A percentile compares a stretch with the other conserved stretches of the same genome.
These are phyloP conservation scores for Archilochus colubris DNA, from an alignment of 2,113 vertebrate genomes.

Conservation along the genomic window DNA sequence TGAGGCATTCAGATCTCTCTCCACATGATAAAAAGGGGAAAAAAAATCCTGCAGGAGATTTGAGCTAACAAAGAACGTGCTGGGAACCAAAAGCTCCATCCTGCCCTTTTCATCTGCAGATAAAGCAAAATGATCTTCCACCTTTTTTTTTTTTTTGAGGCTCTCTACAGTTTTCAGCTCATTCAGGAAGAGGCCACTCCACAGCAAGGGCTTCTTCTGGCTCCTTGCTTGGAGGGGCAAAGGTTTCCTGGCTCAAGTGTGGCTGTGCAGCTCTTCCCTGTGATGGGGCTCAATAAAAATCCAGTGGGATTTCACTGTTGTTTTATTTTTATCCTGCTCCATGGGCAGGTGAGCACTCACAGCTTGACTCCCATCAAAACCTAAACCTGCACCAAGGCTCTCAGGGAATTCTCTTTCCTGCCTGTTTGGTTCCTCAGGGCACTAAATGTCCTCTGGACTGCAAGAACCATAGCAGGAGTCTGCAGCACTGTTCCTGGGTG, in stretches of 20 bases:
- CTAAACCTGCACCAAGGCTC: neutral
- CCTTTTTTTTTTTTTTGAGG: neutral
- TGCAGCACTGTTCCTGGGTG: neutral
- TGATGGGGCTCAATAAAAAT: neutral
- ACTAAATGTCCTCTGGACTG: fast-evolving
- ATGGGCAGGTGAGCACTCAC: neutral
- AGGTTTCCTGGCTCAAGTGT: neutral
- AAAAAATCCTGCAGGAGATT: neutral
- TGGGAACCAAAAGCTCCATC: neutral
- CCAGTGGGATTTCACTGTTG: too few relatives aligned
- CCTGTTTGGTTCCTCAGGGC: neutral
- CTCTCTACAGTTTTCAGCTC: neutral
- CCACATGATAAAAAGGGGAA: neutral
- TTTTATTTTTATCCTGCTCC: neutral
- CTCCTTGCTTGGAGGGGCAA: neutral
- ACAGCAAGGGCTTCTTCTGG: neutral
- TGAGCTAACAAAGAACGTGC: neutral
- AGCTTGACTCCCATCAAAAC: neutral
- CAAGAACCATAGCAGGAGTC: fast-evolving
- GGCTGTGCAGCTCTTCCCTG: neutral
- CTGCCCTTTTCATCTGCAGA: neutral
- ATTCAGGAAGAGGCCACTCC: neutral
- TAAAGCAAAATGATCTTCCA: neutral
- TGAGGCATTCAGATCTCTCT: neutral
- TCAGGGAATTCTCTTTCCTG: neutral